Conservation (phyloP, 2,888 invertebrate species). For the Hedychridium roseum region DNA sequence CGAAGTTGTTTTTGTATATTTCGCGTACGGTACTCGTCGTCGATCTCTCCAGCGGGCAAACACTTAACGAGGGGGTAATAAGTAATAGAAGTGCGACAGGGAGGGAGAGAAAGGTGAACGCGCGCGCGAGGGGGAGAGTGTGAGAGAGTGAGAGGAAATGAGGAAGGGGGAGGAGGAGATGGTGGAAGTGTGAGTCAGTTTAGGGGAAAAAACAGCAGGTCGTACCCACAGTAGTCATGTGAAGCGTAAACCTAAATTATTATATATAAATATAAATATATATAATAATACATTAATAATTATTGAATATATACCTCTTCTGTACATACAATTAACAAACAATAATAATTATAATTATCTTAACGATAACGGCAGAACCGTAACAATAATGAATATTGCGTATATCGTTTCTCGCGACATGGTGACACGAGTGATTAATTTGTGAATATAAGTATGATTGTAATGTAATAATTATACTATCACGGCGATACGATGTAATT, state of each 20-base stretch:
- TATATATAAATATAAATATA: conserved; percentile 28
- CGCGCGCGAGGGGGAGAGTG: no score
- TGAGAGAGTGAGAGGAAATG: no score
- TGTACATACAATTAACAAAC: conserved; percentile 54
- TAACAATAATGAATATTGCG: conserved; percentile 30
- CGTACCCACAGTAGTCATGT: conserved; percentile 24
- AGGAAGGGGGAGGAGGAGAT: background rate
- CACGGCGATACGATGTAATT: conserved; percentile 39
- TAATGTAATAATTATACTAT: conserved; percentile 46
- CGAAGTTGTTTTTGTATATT: conserved; percentile 5
- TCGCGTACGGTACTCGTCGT: conserved; percentile 5
- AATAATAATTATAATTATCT: conserved; percentile 44
- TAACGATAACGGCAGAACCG: conserved; percentile 27
- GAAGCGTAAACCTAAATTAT: conserved; percentile 49
- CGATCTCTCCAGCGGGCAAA: conserved; percentile 2
- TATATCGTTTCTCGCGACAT: conserved; percentile 23
- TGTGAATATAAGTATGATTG: conserved; percentile 41
- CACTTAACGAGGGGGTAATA: no score
- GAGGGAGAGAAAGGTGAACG: background rate
- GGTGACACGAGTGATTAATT: conserved; percentile 35
- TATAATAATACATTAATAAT: conserved; percentile 45
- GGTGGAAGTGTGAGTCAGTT: background rate
- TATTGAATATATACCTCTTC: conserved; percentile 52
- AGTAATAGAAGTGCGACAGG: background rate
- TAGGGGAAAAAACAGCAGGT: background rate